Base-by-base conservation (phyloP, 2,113 vertebrate genomes). In the Pangasianodon gigas region DNA sequence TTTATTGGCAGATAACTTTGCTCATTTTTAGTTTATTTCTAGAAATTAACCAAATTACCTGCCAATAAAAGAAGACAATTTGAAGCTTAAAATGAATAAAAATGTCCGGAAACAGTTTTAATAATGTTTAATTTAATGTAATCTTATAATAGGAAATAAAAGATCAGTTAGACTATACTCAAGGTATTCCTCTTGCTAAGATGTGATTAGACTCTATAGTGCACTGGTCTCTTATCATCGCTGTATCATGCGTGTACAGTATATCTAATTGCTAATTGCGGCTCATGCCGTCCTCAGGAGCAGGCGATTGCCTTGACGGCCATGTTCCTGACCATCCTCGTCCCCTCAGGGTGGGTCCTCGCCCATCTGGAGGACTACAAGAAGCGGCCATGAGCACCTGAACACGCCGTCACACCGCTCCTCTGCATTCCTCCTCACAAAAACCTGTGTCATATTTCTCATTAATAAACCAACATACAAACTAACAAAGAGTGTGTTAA, bases 341-440 rank as follows among this genome's bases (percentile, higher is more conserved):
- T 52, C 0, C 96, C 97, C 0, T 77, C 96, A 0, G 95, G 92
- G 71, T 98, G 96, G 95, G 48, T 97, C 90, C 86, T 97, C 87
- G 0, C 84, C 0, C 54, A 97, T 54, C 14, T 98, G 5, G 87
- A 96, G 0, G 1, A 91, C 91, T 97, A 97, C 92, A 96, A 93
- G 94, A 92, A 83, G 16, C 48, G 83, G 26, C 51, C 60, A 0
- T 84, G 87, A 62, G 67, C 5, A 2, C 10, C 56, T 44, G 37
- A 82, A 54, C 52, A 14, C 58, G 44, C 29, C 10, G 32, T 41
- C 82, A 0, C 44, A 48, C 32, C 52, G 5, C 29, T n/a, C 62
- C 0, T 11, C 29, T 71, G 85, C 81, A 84, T 91, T 89, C 89
- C 88, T 87, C 79, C 41, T 60, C 6, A 56, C 14, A 21, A 44